Percentiles rank a stretch among this genome's conserved stretches.
Evolutionary conservation across 2,888 invertebrate genomes (phyloP).

Genomic region (Rhagonycha fulva): DNA sequence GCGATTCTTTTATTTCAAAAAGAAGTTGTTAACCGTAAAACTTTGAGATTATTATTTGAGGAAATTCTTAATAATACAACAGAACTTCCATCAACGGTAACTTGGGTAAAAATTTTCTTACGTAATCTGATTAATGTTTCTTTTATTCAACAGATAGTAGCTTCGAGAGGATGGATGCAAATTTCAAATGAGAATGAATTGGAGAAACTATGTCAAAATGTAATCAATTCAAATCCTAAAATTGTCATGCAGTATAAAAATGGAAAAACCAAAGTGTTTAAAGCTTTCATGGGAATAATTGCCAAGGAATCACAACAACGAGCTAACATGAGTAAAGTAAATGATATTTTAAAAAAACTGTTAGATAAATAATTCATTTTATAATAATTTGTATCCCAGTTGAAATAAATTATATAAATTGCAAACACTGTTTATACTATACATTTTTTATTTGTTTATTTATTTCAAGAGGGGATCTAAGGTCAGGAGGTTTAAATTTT

Average conservation of each 20-base stretch:
- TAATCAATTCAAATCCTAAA: constrained; percentile 68
- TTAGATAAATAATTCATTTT: constrained; percentile 55
- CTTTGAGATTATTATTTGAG: constrained; percentile 8
- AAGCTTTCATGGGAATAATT: constrained; percentile 66
- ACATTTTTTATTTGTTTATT: too few species aligned
- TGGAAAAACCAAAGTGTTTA: constrained; percentile 73
- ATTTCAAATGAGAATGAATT: constrained; percentile 66
- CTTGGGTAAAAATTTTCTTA: neutral
- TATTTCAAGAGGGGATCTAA: too few species aligned
- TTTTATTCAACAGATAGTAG: constrained; percentile 21
- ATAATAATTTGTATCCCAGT: neutral
- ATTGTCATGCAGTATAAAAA: constrained; percentile 67
- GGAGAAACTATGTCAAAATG: constrained; percentile 62
- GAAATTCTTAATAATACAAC: constrained; percentile 13
- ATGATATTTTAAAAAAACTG: constrained; percentile 64
- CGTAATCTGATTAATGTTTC: neutral
- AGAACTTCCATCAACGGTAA: constrained; percentile 38
- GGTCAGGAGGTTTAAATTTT: too few species aligned
- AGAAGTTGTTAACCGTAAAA: constrained; percentile 13
- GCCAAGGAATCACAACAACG: constrained; percentile 63
- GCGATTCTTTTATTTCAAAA: constrained; percentile 15
- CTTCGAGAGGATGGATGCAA: constrained; percentile 64
- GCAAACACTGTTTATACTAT: too few species aligned
- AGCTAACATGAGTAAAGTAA: constrained; percentile 69
- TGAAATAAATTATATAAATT: neutral